Base-by-base conservation (phyloP, 37 sponge, comb jelly and placozoan genomes). In the Diacarnus erythraeanus region DNA sequence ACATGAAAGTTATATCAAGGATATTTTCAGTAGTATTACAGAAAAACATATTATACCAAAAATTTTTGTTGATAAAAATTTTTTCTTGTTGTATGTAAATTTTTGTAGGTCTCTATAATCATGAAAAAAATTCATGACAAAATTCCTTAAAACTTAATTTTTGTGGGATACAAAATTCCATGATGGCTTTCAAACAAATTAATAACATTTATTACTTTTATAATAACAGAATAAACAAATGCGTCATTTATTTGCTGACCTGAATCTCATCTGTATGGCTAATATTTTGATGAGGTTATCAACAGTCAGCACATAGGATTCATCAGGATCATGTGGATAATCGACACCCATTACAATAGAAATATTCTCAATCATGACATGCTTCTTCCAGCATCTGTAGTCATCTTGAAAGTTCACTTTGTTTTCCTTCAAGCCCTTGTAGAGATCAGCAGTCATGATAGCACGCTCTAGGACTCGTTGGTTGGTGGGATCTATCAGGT, bases 261-360 rank as follows among this genome's bases (percentile, higher is more conserved):
- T 82, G 88, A 96, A 90, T 69, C 97, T 76, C 94, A 93, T 96
- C 39, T 93, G 94, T 65, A 96, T 96, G 71, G 94, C 94, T 58
- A 94, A 36, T 33, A 94, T 94, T 61, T 94, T 94, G 42, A 84
- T 81, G 35, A 94, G 66, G 64, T 91, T 94, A 72, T 94, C 92
- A 39, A 79, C 61, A 40, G 92, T 91, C 10, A 94, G 82, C 15
- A 86, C 92, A 75, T 91, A 94, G 25, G 86, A 66, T 6, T 40
- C 58, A 77, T 91, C 95, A 40, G 94, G 94, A 69, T 94, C 94
- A 57, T 79, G 38, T 25, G 61, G 72, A 35, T 44, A 72, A 42
- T 84, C 76, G 18, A 89, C 34, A 25, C 88, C 88, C 66, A 88
- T 59, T 29, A 88, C 84, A 27, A 65, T 77, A 26, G 77, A 33